Conservation (phyloP, 2,113 vertebrate genomes). For the Erythrocebus patas region DNA sequence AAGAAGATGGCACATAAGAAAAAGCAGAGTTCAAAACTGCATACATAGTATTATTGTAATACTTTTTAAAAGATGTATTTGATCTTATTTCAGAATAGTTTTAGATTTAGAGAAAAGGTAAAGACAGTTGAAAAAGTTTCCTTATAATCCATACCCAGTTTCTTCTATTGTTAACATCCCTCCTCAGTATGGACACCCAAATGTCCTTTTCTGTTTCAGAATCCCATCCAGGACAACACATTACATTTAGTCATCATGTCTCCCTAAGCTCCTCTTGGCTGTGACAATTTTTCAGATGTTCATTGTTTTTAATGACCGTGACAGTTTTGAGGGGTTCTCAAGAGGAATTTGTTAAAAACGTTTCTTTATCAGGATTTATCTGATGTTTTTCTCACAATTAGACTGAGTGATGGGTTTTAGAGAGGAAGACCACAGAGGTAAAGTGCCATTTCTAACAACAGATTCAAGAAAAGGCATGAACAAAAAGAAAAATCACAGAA, state of each 20-base stretch:
- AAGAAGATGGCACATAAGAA: background rate
- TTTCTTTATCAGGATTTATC: background rate
- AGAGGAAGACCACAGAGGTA: background rate
- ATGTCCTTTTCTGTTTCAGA: background rate
- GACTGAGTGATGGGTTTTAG: background rate
- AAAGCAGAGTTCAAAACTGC: background rate
- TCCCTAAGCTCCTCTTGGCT: background rate
- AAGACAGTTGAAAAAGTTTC: background rate
- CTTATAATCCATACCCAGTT: background rate
- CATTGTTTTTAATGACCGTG: background rate
- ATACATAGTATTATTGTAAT: background rate
- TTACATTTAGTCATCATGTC: background rate
- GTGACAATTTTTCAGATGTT: background rate
- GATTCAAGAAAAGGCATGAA: background rate
- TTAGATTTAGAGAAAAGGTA: background rate
- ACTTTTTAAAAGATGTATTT: background rate
- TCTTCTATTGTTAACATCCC: background rate
- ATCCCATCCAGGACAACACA: background rate
- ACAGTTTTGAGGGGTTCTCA: background rate
- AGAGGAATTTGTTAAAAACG: background rate
- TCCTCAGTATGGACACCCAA: background rate
- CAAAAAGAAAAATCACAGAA: background rate
- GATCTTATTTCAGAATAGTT: background rate
- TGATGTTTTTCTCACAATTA: background rate
- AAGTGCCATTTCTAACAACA: background rate